Percentiles rank a stretch among this genome's conserved stretches.
Evolutionary conservation across 2,113 vertebrate species (phyloP).

Genomic region (Muntiacus reevesi): DNA sequence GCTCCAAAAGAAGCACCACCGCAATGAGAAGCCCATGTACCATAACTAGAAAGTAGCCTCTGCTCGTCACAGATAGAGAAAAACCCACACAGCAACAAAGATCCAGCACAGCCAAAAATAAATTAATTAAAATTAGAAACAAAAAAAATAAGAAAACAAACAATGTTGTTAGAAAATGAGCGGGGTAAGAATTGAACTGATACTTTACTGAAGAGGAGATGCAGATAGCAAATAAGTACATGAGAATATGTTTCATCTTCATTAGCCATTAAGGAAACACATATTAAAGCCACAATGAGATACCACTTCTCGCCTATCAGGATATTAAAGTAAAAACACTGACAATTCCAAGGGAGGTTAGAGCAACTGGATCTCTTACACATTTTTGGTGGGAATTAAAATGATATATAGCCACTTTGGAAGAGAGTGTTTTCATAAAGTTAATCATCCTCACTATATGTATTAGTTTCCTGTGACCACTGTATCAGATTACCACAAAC

Average conservation of each 20-base stretch:
- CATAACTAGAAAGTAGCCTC: neutral
- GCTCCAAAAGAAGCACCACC: neutral
- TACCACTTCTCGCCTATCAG: neutral
- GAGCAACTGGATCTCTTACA: neutral
- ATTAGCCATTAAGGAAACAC: neutral
- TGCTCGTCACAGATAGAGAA: neutral
- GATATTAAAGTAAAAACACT: neutral
- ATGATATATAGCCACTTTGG: neutral
- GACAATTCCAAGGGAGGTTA: neutral
- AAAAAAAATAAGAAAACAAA: neutral
- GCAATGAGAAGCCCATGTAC: neutral
- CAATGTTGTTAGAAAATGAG: neutral
- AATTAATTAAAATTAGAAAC: neutral
- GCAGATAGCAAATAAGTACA: neutral
- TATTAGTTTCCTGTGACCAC: neutral
- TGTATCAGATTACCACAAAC: neutral
- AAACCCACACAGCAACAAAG: neutral
- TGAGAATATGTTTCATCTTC: neutral
- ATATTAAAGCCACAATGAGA: neutral
- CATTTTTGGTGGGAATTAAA: neutral
- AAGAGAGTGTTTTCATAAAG: neutral
- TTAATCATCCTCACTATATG: neutral
- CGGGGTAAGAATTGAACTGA: neutral
- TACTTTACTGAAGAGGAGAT: neutral
- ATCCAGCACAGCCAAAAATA: neutral